Evolutionary conservation across 2,888 invertebrate genomes (phyloP), one percentile per base, ranked within the genome.

Genomic region (Acrobasis consociella): DNA sequence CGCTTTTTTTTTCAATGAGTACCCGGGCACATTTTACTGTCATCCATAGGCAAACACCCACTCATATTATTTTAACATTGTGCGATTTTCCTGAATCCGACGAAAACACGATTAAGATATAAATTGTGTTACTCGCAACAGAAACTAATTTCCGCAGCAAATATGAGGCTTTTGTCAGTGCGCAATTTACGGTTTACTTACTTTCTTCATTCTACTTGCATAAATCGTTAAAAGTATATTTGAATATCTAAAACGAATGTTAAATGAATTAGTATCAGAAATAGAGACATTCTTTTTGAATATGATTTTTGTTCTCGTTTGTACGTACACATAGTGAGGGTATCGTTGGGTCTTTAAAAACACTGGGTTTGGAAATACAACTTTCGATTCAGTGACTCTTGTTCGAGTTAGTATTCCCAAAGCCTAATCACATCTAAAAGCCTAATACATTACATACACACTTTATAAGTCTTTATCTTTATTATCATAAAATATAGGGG

Each of bases 1-100:
- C 51, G 17, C 13, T n/a, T 13, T 52, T 37, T 37, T 52, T 7
- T 46, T 46, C n/a, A n/a, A 46, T 46, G 13, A 46, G 46, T 13
- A 5, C n/a, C 46, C 46, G 46, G 46, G n/a, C 46, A 46, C n/a
- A 46, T 46, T 46, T 46, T 46, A 46, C 46, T 46, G 46, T 46
- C 46, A 46, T 13, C 46, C 46, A 3, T n/a, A 46, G 46, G 46
- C 46, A 46, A 46, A 46, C 42, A 42, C 46, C 46, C 46, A 46
- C 46, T 46, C 46, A n/a, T 10, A 51, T 17, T 51, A 51, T 17
- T 17, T 22, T 51, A 51, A 17, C 11, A 51, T 17, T 51, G 10
- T 22, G 11, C 11, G 9, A 51, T 55, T 55, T 37, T 37, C 38
- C 9, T 51, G 17, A 51, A 22, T 51, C 17, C 13, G 46, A 46